These are phyloP conservation scores for Drosophila equinoxialis DNA, from an alignment of 1,140 invertebrate genomes.

Conservation along the genomic window DNA sequence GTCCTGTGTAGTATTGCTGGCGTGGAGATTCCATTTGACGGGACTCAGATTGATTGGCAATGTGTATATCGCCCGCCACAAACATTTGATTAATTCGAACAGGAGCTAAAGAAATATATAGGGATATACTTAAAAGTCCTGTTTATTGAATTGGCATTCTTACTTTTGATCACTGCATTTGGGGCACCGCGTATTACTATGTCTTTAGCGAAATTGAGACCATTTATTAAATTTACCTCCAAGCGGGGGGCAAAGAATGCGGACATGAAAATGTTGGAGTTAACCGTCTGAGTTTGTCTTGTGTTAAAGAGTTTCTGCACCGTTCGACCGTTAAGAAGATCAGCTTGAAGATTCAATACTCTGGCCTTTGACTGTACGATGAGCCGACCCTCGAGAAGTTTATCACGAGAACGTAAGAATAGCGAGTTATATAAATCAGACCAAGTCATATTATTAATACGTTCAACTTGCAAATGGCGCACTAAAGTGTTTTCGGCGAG, in stretches of 20 bases:
- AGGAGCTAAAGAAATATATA: slow-evolving; percentile 44
- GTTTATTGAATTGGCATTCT: slow-evolving; percentile 24
- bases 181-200: slow-evolving; percentile 54
- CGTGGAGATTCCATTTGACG: slow-evolving; percentile 30
- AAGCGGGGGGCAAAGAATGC: slow-evolving; percentile 57
- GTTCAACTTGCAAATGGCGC: slow-evolving; percentile 50
- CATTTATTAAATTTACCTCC: slow-evolving; percentile 59
- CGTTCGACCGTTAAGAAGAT: slow-evolving; percentile 56
- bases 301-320: slow-evolving; percentile 69
- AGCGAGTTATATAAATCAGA: slow-evolving; percentile 59
- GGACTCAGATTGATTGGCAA: slow-evolving; percentile 33
- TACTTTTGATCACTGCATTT: slow-evolving; percentile 62
- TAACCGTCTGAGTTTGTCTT: slow-evolving; percentile 52
- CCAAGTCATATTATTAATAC: slow-evolving; percentile 67
- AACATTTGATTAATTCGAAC: slow-evolving; percentile 67
- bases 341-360: slow-evolving; percentile 45
- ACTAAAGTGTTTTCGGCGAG: slow-evolving; percentile 20
- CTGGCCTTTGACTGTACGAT: slow-evolving; percentile 49
- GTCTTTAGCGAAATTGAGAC: slow-evolving; percentile 66
- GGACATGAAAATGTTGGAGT: slow-evolving; percentile 65
- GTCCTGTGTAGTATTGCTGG: slow-evolving; percentile 72
- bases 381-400: slow-evolving; percentile 48
- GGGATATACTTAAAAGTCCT: too few relatives aligned
- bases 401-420: slow-evolving; percentile 66
- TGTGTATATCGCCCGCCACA: slow-evolving; percentile 53